These are phyloP conservation scores for Strigamia transsilvanica DNA, from an alignment of 2,888 invertebrate genomes.

Conservation along the genomic window DNA sequence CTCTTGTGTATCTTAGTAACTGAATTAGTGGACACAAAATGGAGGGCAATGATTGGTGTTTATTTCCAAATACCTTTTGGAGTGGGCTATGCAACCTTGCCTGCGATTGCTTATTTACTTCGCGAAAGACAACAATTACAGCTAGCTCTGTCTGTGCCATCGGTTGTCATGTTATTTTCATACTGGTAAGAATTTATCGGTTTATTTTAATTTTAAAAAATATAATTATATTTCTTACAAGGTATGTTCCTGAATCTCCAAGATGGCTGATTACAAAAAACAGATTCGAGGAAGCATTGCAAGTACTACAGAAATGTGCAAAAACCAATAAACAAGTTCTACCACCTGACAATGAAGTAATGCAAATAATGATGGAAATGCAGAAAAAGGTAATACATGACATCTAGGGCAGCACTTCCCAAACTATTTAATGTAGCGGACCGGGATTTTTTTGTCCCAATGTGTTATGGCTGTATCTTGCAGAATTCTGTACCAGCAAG, in stretches of 20 bases:
- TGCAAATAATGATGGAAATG: slow-evolving; percentile 35
- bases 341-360: slow-evolving; percentile 54
- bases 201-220: not conserved
- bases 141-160: slow-evolving; percentile 76
- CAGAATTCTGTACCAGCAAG: no score
- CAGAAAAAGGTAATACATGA: slow-evolving; percentile 7
- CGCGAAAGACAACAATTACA: slow-evolving; percentile 79
- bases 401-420: no score
- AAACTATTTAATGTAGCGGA: no score
- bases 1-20: slow-evolving; percentile 67
- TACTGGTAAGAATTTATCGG: slow-evolving; percentile 65
- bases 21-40: slow-evolving; percentile 80
- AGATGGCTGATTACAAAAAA: slow-evolving; percentile 79
- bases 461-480: no score
- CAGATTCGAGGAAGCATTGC: slow-evolving; percentile 71
- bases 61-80: slow-evolving; percentile 82
- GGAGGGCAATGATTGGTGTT: slow-evolving; percentile 82
- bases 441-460: no score
- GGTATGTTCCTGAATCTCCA: slow-evolving; percentile 80
- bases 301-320: slow-evolving; percentile 73
- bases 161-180: slow-evolving; percentile 71
- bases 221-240: slow-evolving; percentile 52
- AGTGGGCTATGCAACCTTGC: slow-evolving; percentile 76
- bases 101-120: slow-evolving; percentile 75
- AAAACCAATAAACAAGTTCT: slow-evolving; percentile 63